A percentile compares a stretch with the other conserved stretches of the same genome.
Evolutionary conservation across 37 sponge, comb jelly and placozoan species (phyloP).

Genomic region (Cladorhizidae sp.): DNA sequence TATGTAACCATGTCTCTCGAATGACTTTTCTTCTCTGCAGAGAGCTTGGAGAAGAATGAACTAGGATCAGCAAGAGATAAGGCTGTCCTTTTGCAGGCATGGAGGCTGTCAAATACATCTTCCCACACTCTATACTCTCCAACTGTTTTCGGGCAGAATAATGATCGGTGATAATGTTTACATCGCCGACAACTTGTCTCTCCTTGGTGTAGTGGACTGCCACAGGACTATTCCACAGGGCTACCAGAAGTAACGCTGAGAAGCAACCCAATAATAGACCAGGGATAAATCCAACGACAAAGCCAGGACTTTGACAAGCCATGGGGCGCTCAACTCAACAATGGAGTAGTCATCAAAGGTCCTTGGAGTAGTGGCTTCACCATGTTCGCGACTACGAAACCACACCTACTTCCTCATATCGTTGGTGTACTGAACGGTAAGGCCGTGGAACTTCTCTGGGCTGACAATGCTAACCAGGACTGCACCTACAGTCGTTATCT

Average conservation of each 20-base stretch:
- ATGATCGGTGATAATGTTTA: neutral
- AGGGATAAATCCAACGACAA: slow-evolving; percentile 15
- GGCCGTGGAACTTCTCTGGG: no score
- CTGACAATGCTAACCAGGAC: no score
- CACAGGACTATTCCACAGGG: slow-evolving; percentile 9
- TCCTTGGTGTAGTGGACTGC: neutral
- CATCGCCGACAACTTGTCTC: neutral
- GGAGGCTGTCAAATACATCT: neutral
- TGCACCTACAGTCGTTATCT: no score
- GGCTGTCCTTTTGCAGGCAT: neutral
- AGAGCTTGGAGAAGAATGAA: slow-evolving; percentile 19
- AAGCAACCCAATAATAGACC: slow-evolving; percentile 26
- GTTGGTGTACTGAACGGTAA: no score
- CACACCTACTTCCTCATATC: no score
- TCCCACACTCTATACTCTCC: neutral
- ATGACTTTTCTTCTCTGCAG: slow-evolving; percentile 35
- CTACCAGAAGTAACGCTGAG: slow-evolving; percentile 18
- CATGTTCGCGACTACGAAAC: no score
- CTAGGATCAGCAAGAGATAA: slow-evolving; percentile 20
- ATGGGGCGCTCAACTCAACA: no score
- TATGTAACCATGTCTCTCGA: slow-evolving; percentile 61
- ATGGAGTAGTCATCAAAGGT: no score
- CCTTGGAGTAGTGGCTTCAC: no score
- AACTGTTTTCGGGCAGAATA: neutral
- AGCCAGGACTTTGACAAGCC: no score